These are phyloP conservation scores for Tenodera sinensis DNA, from an alignment of 2,888 invertebrate species.

Conservation along the genomic window DNA sequence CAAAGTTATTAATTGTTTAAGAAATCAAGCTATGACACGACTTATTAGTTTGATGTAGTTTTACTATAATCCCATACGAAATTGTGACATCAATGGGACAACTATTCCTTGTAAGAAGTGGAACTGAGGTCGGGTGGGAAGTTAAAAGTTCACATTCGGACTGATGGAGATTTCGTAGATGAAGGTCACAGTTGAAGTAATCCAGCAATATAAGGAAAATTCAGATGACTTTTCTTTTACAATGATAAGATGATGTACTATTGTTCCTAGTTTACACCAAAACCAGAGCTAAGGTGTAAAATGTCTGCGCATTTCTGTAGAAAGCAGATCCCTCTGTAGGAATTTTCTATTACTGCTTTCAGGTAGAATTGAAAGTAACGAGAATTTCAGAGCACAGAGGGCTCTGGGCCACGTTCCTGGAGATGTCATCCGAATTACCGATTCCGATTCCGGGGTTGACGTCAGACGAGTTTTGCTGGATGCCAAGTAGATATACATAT, in stretches of 20 bases:
- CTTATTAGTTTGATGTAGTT: too few species aligned
- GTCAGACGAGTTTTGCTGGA: not conserved
- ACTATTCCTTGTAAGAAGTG: too few species aligned
- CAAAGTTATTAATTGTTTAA: too few species aligned
- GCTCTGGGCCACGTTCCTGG: not conserved
- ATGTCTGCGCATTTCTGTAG: fast-evolving
- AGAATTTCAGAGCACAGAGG: not conserved
- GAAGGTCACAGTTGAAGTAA: not conserved
- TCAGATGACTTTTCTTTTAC: not conserved
- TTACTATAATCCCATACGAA: too few species aligned
- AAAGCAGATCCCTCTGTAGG: not conserved
- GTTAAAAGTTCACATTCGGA: too few species aligned
- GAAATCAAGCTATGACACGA: too few species aligned
- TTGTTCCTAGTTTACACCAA: too few species aligned
- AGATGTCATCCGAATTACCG: not conserved
- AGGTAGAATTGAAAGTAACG: not conserved
- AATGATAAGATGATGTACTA: not conserved
- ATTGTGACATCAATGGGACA: too few species aligned
- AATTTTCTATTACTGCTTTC: not conserved
- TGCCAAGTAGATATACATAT: not conserved
- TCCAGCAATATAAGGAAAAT: not conserved
- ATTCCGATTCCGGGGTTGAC: not conserved
- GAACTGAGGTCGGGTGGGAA: too few species aligned
- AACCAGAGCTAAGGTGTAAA: too few species aligned
- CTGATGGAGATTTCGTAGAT: too few species aligned